Base-by-base conservation (phyloP, 2,888 invertebrate genomes). In the Parnassius orleans region DNA sequence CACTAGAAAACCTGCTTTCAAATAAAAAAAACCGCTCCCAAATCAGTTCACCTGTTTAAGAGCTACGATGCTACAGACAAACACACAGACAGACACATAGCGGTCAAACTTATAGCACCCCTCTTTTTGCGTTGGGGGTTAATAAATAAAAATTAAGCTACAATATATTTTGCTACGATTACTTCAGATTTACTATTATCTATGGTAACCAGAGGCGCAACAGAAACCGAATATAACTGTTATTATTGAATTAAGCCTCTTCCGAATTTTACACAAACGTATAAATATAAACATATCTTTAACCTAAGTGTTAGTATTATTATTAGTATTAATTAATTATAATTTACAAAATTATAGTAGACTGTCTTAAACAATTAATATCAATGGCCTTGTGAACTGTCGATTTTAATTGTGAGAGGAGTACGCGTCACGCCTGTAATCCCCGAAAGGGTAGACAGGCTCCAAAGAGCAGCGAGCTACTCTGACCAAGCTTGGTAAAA, bases 191-290 rank as follows among this genome's bases (percentile, higher is more conserved):
- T 46, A 46, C 42, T 63, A 63, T 59, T 15, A 59, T 59, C 51
- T 60, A 60, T 63, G 63, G 63, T 63, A 63, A 63, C 63, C 44
- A 19, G 56, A 48, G 52, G 51, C 54, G 51, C 54, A 44, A 19
- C 19, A n/a, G 48, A 42, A 24, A 12, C 14, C 14, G n/a, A 47
- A 41, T 10, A 55, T n/a, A 19, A 48, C 2, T n/a, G 54, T 42
- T n/a, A 19, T 47, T 50, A 47, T n/a, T 53, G 59, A 59, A 54
- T 51, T 24, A 54, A 59, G 63, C 63, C 63, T 59, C 63, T 52
- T 56, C 41, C 51, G 3, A 56, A 63, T 51, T 55, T 55, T 11
- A 55, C 41, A 59, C 59, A 55, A 59, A 47, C 63, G 11, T 63
- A 62, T 50, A 62, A 62, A 62, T 57, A 62, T 62, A 57, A 43